These are phyloP conservation scores for Chiridota heheva DNA, from an alignment of 35 echinoderm and acorn worm species.

Conservation along the genomic window DNA sequence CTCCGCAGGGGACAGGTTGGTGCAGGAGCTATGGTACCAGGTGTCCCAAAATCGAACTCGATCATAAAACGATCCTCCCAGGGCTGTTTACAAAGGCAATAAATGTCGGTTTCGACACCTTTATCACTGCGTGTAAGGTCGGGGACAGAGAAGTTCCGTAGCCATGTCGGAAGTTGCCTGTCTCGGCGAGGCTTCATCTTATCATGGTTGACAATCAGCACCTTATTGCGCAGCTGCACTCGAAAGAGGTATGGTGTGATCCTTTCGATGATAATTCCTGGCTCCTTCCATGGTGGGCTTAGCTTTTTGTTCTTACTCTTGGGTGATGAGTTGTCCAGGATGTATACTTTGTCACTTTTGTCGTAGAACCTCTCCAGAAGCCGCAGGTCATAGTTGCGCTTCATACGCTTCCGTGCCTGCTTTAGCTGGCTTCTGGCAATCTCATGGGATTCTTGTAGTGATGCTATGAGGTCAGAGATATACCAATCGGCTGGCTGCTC, in stretches of 20 bases:
- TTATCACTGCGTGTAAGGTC: neutral
- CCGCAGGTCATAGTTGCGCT: conserved; percentile 38
- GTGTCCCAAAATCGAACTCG: conserved; percentile 29
- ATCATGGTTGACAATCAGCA: too few species aligned
- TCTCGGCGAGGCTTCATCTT: too few species aligned
- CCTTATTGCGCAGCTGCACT: too few species aligned
- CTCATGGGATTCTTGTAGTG: conserved; percentile 7
- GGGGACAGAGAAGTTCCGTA: too few species aligned
- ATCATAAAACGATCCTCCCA: conserved; percentile 38
- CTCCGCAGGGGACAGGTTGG: conserved; percentile 23
- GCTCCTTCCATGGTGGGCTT: neutral
- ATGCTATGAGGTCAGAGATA: neutral
- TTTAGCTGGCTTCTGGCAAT: neutral
- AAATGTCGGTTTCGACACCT: neutral
- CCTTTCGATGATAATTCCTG: too few species aligned
- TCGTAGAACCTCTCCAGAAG: neutral
- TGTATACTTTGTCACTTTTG: conserved; percentile 31
- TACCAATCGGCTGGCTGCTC: neutral
- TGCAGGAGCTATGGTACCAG: conserved; percentile 43
- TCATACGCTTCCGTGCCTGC: conserved; percentile 21
- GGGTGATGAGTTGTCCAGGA: conserved; percentile 10
- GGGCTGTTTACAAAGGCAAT: conserved; percentile 47
- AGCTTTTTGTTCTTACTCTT: conserved; percentile 39
- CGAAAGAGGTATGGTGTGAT: too few species aligned
- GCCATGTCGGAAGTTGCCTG: too few species aligned